Base-by-base conservation (phyloP, 2,888 invertebrate species). In the Antheraea assamensis region DNA sequence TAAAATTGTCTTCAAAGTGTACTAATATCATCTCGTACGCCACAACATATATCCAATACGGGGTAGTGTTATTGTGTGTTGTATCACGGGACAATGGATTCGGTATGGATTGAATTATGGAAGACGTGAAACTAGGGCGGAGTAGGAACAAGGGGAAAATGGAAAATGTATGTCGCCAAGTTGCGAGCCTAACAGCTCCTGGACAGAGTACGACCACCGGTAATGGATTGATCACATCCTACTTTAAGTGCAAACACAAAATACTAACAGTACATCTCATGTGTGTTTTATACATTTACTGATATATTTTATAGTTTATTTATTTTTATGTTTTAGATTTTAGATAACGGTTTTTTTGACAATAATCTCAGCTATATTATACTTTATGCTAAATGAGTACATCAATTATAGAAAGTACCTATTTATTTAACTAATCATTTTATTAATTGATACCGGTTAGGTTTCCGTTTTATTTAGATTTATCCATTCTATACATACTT, bases 221-320 rank as follows among this genome's bases (percentile, higher is more conserved):
- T 94, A 94, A 94, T 93, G 92, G 92, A 94, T 92, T 93, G 92
- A 93, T 92, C 92, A 91, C 92, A 93, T 90, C 89, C 89, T 88
- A 87, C 88, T 90, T 85, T 86, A 83, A 81, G 84, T 81, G 83
- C 85, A 79, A 81, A 78, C 66, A 72, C n/a, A 68, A n/a, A 17
- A 27, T 52, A 72, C 71, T 75, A 71, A 74, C 76, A 73, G 76
- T n/a, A 31, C 42, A 42, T 5, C 3, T 10, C 17, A 30, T 66
- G 7, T 66, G 42, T 42, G 13, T 42, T 42, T 10, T 42, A 42
- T 7, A 13, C 8, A 61, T 27, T 27, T 61, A 61, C 24, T 24
- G 19, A 24, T 61, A 61, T n/a, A 61, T 47, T 52, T 19, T 2
- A 49, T 49, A 7, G 3, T 42, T 42, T 42, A 10, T 42, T 1